Evolutionary conservation across 2,888 invertebrate species (phyloP).

Genomic region (Calameuta pallipes): DNA sequence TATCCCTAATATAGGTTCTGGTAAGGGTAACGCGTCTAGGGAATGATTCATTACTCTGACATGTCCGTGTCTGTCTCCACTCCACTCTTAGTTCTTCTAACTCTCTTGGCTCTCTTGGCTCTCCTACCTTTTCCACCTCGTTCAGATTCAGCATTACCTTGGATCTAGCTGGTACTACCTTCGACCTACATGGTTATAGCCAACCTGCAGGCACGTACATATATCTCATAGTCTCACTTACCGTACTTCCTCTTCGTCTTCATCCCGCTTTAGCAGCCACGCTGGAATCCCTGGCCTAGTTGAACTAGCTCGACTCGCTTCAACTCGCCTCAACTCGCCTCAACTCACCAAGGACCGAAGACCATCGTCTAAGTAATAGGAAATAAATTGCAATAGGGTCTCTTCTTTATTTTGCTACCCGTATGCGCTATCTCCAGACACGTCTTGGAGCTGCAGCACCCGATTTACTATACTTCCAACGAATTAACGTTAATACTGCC

Average conservation of each 20-base stretch:
- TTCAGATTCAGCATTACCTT: not conserved
- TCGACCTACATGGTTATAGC: not conserved
- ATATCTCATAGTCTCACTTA: not conserved
- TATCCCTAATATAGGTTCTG: constrained; percentile 24
- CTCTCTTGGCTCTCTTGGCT: constrained; percentile 21
- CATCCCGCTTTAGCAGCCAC: not conserved
- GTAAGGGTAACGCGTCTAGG: constrained; percentile 42
- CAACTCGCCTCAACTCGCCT: not conserved
- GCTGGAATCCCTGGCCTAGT: constrained; percentile 3
- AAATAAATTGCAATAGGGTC: constrained; percentile 22
- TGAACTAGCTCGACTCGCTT: not conserved
- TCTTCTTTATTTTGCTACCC: not conserved
- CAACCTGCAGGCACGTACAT: not conserved
- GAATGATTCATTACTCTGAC: constrained; percentile 54
- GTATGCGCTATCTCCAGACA: not conserved
- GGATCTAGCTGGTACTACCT: not conserved
- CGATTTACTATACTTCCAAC: not conserved
- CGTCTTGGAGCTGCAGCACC: not conserved
- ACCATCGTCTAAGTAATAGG: constrained; percentile 22
- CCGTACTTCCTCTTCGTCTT: constrained; percentile 1
- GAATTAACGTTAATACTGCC: not conserved
- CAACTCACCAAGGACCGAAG: constrained; percentile 1
- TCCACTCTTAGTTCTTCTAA: constrained; percentile 27
- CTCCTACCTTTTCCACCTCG: constrained; percentile 8
- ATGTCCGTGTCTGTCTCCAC: constrained; percentile 46